Conservation (phyloP, 2,888 invertebrate genomes). For the Thumatha senex region DNA sequence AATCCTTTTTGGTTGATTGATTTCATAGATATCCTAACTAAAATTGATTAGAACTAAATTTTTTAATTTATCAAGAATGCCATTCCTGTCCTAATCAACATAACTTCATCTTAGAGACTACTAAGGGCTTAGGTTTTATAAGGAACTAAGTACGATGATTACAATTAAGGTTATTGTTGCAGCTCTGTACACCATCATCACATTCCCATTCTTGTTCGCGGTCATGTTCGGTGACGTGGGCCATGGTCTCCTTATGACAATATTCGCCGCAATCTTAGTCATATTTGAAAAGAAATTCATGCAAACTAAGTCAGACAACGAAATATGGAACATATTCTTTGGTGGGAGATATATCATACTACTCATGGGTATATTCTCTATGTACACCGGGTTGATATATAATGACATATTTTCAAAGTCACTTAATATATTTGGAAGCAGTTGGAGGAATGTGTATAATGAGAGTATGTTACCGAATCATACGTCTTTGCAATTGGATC, state of each 20-base stretch:
- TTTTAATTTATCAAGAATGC: too few relatives aligned
- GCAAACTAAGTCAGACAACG: constrained; percentile 77
- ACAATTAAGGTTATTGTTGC: constrained; percentile 26
- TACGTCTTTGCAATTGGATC: constrained; percentile 70
- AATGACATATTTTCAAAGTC: constrained; percentile 89
- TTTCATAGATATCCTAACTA: too few relatives aligned
- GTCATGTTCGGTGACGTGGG: constrained; percentile 92
- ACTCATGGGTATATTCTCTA: constrained; percentile 89
- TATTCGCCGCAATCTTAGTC: constrained; percentile 86
- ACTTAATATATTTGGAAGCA: constrained; percentile 87
- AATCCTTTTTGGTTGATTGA: too few relatives aligned
- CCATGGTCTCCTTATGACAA: constrained; percentile 87
- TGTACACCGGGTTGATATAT: constrained; percentile 89
- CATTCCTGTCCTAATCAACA: too few relatives aligned
- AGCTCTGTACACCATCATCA: constrained; percentile 89
- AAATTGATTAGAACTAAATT: too few relatives aligned
- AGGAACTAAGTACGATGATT: neutral
- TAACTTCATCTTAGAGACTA: too few relatives aligned
- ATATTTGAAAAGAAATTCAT: constrained; percentile 84
- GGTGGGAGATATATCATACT: constrained; percentile 89
- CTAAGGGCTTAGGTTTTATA: too few relatives aligned
- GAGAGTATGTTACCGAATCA: constrained; percentile 52
- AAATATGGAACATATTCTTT: constrained; percentile 89
- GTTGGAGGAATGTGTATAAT: constrained; percentile 81
- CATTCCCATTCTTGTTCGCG: constrained; percentile 91